Base-by-base conservation (phyloP, 2,797 vertebrate species). In the Steatocranus sp. region DNA sequence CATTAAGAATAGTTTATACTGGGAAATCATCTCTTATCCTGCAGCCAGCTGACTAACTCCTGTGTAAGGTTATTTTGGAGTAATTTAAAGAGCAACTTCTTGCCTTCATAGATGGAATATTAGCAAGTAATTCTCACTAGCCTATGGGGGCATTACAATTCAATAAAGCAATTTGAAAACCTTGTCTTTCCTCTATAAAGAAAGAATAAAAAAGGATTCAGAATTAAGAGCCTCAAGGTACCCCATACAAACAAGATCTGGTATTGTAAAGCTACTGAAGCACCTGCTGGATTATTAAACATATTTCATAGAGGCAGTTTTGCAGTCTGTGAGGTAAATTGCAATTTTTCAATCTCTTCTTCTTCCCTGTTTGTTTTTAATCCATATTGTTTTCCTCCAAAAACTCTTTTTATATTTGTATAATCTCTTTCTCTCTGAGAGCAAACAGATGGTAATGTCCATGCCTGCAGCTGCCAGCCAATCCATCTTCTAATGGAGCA, bases 401-500 rank as follows among this genome's bases (percentile, higher is more conserved):
- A 30, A 20, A 48, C 48, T 63, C n/a, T 34, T 66, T 23, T 34
- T 74, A 58, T 61, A 78, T 73, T 46, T 27, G 18, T 7, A 41
- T 50, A 86, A 74, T 18, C 56, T 56, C 50, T 81, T 46, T 51
- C 34, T 87, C 56, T 84, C 77, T 78, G 83, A 88, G 63, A 80
- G 27, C 80, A 85, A 87, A 91, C 91, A 95, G 91, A 94, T 94
- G 89, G 88, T 32, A 76, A 82, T 53, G 70, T 78, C 61, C 81
- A 63, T 68, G 85, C 78, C 86, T 11, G 32, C 87, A 91, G 91
- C 87, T 88, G 88, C 74, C 70, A 77, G 86, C 73, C 85, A 89
- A 88, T 91, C 82, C 83, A 85, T 84, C 87, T 58, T 76, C 86
- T 88, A 83, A 90, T 90, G 85, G 85, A 87, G 79, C 82, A 84